Evolutionary conservation across 37 sponge, comb jelly and placozoan genomes (phyloP), one percentile per base, ranked within the genome.

Genomic region (Corticium candelabrum): DNA sequence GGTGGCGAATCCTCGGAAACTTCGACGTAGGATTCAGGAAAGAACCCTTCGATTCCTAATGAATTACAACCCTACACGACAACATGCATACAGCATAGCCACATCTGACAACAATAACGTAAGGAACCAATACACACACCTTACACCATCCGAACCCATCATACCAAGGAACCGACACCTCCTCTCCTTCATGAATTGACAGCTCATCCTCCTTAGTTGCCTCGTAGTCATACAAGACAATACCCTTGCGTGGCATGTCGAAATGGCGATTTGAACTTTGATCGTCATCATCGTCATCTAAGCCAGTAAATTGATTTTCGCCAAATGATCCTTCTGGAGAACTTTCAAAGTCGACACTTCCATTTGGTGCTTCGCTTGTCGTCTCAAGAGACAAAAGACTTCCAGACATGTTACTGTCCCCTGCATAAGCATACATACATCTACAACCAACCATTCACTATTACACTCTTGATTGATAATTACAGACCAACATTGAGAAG

Each of bases 101-200:
- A 50, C 21, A 11, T 27, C 11, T 27, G 62, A 50, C 11, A 50
- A 50, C 11, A 50, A 50, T 27, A 50, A 50, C 11, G 62, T 27
- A 50, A 50, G 21, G 21, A 50, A 27, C 62, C 11, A 50, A 11
- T 11, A 50, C 37, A 1, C 80, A 27, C 7, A 82, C 83, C 68
- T 92, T 89, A 76, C 84, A 79, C 93, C 93, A 92, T 0, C 93
- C 93, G 68, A 86, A 87, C 5, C 93, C 93, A 76, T 92, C 90
- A 40, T 88, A 89, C 93, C 89, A 89, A 21, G 86, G 36, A 2
- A 92, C 80, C 38, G 85, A 85, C 33, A 92, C 72, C 21, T 80
- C 80, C 41, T 92, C 93, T 40, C 85, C 90, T 40, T 72, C 39
- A 0, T 4, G 36, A 21, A 92, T 86, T 41, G 67, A 40, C 36